Evolutionary conservation across 2,888 invertebrate species (phyloP).

Genomic region (Litoditis marina): DNA sequence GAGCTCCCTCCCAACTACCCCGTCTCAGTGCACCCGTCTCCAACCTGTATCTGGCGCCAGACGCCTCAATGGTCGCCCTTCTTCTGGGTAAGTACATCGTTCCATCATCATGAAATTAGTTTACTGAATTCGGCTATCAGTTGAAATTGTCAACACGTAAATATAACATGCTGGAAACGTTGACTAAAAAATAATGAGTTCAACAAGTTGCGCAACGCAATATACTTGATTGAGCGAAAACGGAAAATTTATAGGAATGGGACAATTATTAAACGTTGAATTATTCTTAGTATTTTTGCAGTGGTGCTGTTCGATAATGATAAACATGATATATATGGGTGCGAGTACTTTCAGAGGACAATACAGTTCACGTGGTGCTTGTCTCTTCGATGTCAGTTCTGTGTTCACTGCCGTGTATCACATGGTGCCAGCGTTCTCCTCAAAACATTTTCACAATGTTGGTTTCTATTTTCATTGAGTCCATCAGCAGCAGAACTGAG

Average conservation of each 20-base stretch:
- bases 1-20: constrained; percentile 25
- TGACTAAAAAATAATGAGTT: too few species aligned
- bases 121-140: too few species aligned
- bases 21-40: constrained; percentile 28
- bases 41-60: constrained; percentile 19
- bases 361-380: constrained; percentile 41
- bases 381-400: constrained; percentile 43
- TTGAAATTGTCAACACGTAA: too few species aligned
- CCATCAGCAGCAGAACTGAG: background rate
- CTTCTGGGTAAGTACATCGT: constrained; percentile 34
- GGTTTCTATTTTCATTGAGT: background rate
- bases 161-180: too few species aligned
- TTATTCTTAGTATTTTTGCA: too few species aligned
- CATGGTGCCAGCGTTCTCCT: constrained; percentile 25
- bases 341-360: constrained; percentile 36
- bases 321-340: background rate
- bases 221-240: too few species aligned
- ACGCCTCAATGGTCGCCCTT: constrained; percentile 24
- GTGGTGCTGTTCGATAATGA: too few species aligned
- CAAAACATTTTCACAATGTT: constrained; percentile 25
- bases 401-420: constrained; percentile 21
- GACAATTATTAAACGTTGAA: too few species aligned
- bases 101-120: too few species aligned
- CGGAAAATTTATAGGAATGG: too few species aligned
- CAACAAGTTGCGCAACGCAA: too few species aligned